phyloP scores from a whole-genome alignment of 2,888 invertebrate genomes.

The Allygus modestus region DNA sequence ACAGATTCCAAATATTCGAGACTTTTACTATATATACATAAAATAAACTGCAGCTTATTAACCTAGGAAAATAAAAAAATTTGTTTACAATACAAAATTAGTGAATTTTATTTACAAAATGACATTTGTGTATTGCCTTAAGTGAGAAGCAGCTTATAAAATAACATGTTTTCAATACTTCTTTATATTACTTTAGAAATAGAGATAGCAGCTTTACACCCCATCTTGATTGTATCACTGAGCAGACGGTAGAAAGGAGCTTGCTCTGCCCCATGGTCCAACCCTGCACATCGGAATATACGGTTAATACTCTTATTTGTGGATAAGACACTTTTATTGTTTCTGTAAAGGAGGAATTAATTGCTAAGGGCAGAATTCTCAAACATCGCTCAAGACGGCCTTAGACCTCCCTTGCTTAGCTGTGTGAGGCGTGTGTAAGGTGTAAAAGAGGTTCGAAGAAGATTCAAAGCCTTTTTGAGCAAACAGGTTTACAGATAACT shows the following conservation, averaged over 20 bases:
- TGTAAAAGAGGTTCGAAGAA: too few species aligned
- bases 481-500: too few species aligned
- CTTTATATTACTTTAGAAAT: constrained; percentile 91
- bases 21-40: too few species aligned
- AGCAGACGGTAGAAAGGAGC: constrained; percentile 94
- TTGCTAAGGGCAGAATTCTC: too few species aligned
- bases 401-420: too few species aligned
- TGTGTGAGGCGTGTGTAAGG: too few species aligned
- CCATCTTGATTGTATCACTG: constrained; percentile 91
- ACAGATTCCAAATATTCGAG: too few species aligned
- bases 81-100: neutral
- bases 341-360: too few species aligned
- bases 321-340: too few species aligned
- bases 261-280: constrained; percentile 95
- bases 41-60: too few species aligned
- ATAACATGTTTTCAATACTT: neutral
- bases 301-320: neutral
- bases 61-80: neutral
- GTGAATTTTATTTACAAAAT: constrained; percentile 29
- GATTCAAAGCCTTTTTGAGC: too few species aligned
- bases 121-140: neutral
- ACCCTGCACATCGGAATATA: constrained; percentile 76
- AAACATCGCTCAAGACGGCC: too few species aligned
- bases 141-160: neutral
- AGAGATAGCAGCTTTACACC: constrained; percentile 95